Base-by-base conservation (phyloP, 2,797 vertebrate species). In the Cossypha niveicapilla region DNA sequence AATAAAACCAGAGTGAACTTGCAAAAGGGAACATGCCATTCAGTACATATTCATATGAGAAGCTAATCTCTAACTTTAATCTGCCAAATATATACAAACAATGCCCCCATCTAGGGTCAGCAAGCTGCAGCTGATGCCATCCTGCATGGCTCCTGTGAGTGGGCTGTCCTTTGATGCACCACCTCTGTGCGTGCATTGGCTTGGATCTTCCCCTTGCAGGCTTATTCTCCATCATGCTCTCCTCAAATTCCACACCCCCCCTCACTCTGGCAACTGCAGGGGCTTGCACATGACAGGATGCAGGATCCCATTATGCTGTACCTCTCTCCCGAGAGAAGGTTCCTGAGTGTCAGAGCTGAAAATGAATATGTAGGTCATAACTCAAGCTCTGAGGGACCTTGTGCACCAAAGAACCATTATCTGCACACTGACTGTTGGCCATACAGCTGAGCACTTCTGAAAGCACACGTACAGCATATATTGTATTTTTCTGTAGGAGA, bases 141-240 rank as follows among this genome's bases (percentile, higher is more conserved):
- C 42, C 53, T 54, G 15, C n/a, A 17, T 21, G 32, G 23, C 8
- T 79, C 16, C 56, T 1, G 1, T 7, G 42, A 19, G 11, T 15
- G 81, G 57, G 11, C 18, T 27, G 27, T 83, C n/a, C 61, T 54
- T 30, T 17, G 50, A 12, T 3, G 7, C 50, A 37, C 30, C 35
- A 16, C 17, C 32, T 79, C 60, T 34, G 3, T 23, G 15, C 0
- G 0, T 0, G 0, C 54, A 47, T 37, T 37, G 39, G 7, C 32
- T 65, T 60, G 53, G 37, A 2, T 84, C 3, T 78, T 73, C 22
- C 13, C 11, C 22, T 22, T 58, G 41, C 18, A 62, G 10, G 13
- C 25, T 78, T 22, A 13, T 42, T 60, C 18, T 80, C 25, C 37
- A 19, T 34, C 35, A 5, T 3, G 35, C 11, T 41, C 66, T 65